Base-by-base conservation (phyloP, 23 tunicate species). In the Botrylloides violaceus region DNA sequence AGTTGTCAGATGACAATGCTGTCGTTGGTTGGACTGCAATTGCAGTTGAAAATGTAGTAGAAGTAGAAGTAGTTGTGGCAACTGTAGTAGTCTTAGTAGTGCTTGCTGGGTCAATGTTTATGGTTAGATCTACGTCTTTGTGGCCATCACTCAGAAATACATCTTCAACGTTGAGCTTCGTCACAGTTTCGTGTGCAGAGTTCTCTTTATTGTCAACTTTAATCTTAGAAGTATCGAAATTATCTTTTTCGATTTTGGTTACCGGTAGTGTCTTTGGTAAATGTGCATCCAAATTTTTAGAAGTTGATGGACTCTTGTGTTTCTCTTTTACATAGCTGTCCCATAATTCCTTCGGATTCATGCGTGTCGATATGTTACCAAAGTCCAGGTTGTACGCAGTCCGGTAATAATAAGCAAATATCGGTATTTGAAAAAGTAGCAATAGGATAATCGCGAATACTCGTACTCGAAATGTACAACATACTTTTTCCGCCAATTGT, bases 361-460 rank as follows among this genome's bases (percentile, higher is more conserved):
- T 43, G 12, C 15, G 53, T 43, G 53, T 15, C 53, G 53, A 15
- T 15, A 43, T 9, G n/a, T n/a, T n/a, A 7, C 53, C 53, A 43
- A 43, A 43, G 53, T 43, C 53, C 26, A 27, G 33, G 36, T 28
- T 63, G 33, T 63, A 31, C 34, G 70, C 26, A 29, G 70, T 9
- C 70, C 32, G 18, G 9, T 63, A 63, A 63, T 63, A 63, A 63
- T 63, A 63, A 3, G 35, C 70, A 12, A 63, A 28, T 29, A 63
- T 31, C 29, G 70, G 70, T 9, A 63, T 3, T 28, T 63, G 70
- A 28, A 63, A 21, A 3, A 63, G 70, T 12, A 63, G 70, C 4
- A 63, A 9, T 29, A 63, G 3, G 7, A 63, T 33, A 12, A 63
- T 31, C 35, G 35, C 34, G 35, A 31, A 3, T 19, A 63, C 70